Conservation (phyloP, 2,888 invertebrate species). For the Protonemura montana region DNA sequence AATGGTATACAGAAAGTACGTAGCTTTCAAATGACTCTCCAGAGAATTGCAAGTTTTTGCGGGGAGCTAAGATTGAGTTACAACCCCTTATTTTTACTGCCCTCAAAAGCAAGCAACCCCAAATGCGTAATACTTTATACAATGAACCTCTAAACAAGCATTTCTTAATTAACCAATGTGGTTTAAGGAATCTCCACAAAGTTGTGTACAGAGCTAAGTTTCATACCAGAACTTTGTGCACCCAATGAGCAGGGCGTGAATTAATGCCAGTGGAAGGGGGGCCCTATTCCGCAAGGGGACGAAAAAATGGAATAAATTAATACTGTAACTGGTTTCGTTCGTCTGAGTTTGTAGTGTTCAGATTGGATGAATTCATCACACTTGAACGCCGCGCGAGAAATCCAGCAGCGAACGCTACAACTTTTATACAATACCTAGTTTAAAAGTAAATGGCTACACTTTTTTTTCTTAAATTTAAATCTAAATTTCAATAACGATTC, state of each 20-base stretch:
- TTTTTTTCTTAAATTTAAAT: too few relatives aligned
- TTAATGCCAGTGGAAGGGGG: not conserved
- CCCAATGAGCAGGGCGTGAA: not conserved
- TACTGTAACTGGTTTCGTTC: not conserved
- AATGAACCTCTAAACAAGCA: conserved; percentile 42
- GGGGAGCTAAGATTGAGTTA: conserved; percentile 31
- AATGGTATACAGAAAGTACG: not conserved
- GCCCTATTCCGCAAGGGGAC: not conserved
- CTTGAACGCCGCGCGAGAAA: too few relatives aligned
- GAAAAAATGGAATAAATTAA: conserved; percentile 22
- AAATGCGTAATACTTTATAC: conserved; percentile 32
- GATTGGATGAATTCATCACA: too few relatives aligned
- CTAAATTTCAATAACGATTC: too few relatives aligned
- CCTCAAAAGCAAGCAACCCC: conserved; percentile 36
- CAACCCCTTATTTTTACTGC: conserved; percentile 36
- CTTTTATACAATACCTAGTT: too few relatives aligned
- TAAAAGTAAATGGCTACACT: too few relatives aligned
- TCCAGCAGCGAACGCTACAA: too few relatives aligned
- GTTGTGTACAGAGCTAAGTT: conserved; percentile 27
- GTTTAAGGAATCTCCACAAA: conserved; percentile 39
- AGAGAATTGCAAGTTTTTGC: conserved; percentile 25
- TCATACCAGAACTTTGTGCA: conserved; percentile 9
- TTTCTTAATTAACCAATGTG: conserved; percentile 49
- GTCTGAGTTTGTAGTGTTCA: too few relatives aligned
- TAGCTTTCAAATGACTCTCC: conserved; percentile 17